phyloP scores from a whole-genome alignment of 2,113 vertebrate species.

The Tringa solitaria region DNA sequence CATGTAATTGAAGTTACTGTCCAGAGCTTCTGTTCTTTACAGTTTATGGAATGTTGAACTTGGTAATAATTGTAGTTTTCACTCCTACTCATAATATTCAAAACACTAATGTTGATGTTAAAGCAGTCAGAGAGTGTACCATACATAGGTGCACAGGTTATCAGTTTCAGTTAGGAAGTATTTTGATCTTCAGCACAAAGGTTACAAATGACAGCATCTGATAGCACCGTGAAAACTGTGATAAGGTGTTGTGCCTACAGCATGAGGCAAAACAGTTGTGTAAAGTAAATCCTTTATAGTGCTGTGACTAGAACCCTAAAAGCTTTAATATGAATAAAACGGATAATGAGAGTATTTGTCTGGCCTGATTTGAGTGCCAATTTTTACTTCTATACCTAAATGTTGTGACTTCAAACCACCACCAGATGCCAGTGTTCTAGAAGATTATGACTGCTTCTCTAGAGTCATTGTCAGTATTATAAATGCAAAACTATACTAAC shows the following conservation, averaged over 20 bases:
- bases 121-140: not conserved
- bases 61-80: not conserved
- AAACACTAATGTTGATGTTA: not conserved
- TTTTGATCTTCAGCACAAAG: not conserved
- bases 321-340: not conserved
- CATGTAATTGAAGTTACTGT: not conserved
- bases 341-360: not conserved
- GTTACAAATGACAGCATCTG: not conserved
- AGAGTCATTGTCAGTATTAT: not conserved
- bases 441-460: not conserved
- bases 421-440: slow-evolving; percentile 13
- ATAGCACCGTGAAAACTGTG: not conserved
- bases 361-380: not conserved
- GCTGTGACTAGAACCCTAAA: not conserved
- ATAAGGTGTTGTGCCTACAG: not conserved
- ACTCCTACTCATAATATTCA: not conserved
- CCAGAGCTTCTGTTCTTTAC: not conserved
- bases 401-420: not conserved
- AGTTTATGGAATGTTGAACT: not conserved
- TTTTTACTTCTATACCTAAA: not conserved
- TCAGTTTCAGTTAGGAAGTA: not conserved
- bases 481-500: not conserved
- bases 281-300: not conserved
- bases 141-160: not conserved
- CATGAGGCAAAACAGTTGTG: not conserved